These are phyloP conservation scores for Polypterus bichir DNA, from an alignment of 2,113 vertebrate genomes.

Conservation along the genomic window DNA sequence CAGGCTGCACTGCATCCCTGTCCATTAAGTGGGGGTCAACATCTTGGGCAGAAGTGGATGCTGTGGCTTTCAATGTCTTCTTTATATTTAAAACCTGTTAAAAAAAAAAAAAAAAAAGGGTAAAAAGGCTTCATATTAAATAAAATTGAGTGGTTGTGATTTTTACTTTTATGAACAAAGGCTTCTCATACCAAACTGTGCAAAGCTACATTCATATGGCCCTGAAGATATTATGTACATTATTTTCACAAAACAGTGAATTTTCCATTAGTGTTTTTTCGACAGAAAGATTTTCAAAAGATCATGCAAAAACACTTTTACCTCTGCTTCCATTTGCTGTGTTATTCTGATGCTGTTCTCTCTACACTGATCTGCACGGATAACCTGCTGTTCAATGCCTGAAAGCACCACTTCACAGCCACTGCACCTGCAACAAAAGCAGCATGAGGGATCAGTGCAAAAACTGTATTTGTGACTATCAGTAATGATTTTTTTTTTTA, in stretches of 20 bases:
- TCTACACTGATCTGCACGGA: constrained; percentile 60
- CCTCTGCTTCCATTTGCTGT: constrained; percentile 66
- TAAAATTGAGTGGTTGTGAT: no score
- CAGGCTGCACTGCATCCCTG: constrained; percentile 48
- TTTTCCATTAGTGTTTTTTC: background rate
- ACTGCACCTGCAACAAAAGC: constrained; percentile 48
- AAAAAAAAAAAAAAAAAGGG: background rate
- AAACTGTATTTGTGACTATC: no score
- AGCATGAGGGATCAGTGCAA: no score
- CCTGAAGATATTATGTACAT: background rate
- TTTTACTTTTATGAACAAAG: no score
- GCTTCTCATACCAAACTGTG: no score
- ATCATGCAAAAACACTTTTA: constrained; percentile 21
- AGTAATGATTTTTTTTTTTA: background rate
- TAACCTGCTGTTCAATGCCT: constrained; percentile 65
- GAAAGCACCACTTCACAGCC: constrained; percentile 59
- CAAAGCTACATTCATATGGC: background rate
- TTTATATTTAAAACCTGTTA: constrained; percentile 60
- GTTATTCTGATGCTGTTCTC: constrained; percentile 56
- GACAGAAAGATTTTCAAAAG: background rate
- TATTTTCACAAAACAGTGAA: background rate
- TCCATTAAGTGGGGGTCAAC: constrained; percentile 59
- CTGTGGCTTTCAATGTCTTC: constrained; percentile 58
- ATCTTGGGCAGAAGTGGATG: constrained; percentile 50
- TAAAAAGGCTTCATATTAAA: no score